Evolutionary conservation across 2,797 vertebrate species (phyloP).

Genomic region (Lophotriccus pileatus): DNA sequence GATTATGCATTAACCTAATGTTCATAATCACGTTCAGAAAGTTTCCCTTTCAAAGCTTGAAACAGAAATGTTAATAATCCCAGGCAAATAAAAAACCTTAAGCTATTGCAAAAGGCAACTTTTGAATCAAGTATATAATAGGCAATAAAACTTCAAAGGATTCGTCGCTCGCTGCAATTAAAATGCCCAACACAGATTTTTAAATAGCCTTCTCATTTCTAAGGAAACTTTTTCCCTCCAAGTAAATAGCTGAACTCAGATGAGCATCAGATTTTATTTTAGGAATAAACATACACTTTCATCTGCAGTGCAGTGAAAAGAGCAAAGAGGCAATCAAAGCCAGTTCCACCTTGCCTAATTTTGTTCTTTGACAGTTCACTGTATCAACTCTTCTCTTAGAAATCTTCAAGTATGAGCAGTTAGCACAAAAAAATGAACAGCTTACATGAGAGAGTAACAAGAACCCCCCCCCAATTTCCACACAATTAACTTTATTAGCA

Average conservation of each 20-base stretch:
- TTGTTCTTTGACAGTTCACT: not conserved
- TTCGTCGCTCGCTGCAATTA: not conserved
- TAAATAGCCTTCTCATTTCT: constrained; percentile 28
- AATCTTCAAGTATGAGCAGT: not conserved
- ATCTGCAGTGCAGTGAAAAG: not conserved
- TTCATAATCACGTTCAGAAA: constrained; percentile 48
- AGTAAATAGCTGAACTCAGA: constrained; percentile 3
- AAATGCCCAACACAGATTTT: constrained; percentile 41
- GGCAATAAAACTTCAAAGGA: constrained; percentile 67
- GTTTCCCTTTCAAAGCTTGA: constrained; percentile 50
- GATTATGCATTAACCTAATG: constrained; percentile 55
- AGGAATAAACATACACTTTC: not conserved
- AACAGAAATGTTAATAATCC: constrained; percentile 52
- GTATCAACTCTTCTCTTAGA: not conserved
- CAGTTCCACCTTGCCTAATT: not conserved
- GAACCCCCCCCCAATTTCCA: not conserved
- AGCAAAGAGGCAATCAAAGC: not conserved
- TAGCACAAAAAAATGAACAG: not conserved
- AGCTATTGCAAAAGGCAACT: constrained; percentile 33
- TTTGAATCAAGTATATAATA: constrained; percentile 41
- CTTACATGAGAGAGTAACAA: not conserved
- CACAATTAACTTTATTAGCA: not conserved
- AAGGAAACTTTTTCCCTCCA: not conserved
- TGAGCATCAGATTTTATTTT: not conserved
- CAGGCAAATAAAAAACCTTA: constrained; percentile 51